Evolutionary conservation across 2,888 invertebrate species (phyloP).

Genomic region (Acanthoscelides obtectus): DNA sequence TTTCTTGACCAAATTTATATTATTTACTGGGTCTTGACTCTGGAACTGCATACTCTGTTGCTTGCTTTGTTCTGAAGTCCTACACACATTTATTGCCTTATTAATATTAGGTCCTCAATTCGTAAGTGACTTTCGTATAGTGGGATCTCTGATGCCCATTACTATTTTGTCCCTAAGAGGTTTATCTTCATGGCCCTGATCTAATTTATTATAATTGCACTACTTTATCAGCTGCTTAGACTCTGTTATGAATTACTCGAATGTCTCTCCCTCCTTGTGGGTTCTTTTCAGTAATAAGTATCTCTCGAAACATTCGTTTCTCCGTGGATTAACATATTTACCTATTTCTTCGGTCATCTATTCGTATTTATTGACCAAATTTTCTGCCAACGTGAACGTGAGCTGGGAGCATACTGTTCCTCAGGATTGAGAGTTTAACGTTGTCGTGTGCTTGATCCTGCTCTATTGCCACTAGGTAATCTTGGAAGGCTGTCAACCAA

Average conservation of each 20-base stretch:
- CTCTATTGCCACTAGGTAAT: slow-evolving; percentile 24
- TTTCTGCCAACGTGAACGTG: slow-evolving; percentile 12
- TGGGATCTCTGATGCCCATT: slow-evolving; percentile 21
- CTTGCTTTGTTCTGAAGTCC: slow-evolving; percentile 25
- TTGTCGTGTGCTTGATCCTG: slow-evolving; percentile 18
- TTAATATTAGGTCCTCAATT: neutral
- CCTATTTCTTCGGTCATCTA: slow-evolving; percentile 3
- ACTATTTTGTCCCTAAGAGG: slow-evolving; percentile 24
- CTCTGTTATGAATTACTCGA: slow-evolving; percentile 26
- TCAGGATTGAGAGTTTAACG: slow-evolving; percentile 22
- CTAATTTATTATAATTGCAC: slow-evolving; percentile 15
- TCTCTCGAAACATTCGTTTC: slow-evolving; percentile 26
- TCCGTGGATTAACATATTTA: slow-evolving; percentile 23
- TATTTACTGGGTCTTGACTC: neutral
- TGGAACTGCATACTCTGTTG: slow-evolving; percentile 12
- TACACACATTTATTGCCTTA: slow-evolving; percentile 23
- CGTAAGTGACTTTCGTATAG: slow-evolving; percentile 19
- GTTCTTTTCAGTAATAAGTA: slow-evolving; percentile 24
- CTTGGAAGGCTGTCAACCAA: slow-evolving; percentile 23
- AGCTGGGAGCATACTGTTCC: slow-evolving; percentile 23
- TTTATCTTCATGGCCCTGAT: slow-evolving; percentile 18
- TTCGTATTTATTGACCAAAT: slow-evolving; percentile 10
- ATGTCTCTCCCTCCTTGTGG: slow-evolving; percentile 23
- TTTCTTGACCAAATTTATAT: neutral
- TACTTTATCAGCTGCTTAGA: slow-evolving; percentile 12